phyloP scores from a whole-genome alignment of 2,888 invertebrate genomes.

The Cryptus armator region DNA sequence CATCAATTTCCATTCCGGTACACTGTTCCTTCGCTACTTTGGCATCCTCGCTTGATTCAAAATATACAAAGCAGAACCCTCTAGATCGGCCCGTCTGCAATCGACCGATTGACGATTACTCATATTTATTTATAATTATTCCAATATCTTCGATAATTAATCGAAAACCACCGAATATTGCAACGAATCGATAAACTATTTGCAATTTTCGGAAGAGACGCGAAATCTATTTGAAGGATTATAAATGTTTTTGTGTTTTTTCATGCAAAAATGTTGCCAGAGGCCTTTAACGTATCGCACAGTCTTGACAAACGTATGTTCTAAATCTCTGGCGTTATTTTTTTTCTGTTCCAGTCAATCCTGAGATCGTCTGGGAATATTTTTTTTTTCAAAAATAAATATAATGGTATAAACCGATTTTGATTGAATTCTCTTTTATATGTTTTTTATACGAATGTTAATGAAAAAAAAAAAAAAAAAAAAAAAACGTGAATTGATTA shows the following conservation, averaged over 20 bases:
- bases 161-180: conserved; percentile 56
- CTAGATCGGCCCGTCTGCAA: conserved; percentile 95
- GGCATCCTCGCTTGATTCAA: conserved; percentile 94
- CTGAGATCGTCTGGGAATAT: conserved; percentile 55
- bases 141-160: background rate
- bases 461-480: too few relatives aligned
- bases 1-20: conserved; percentile 97
- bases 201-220: background rate
- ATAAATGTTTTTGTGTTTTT: conserved; percentile 3
- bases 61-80: conserved; percentile 99
- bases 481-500: too few relatives aligned
- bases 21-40: conserved; percentile 97
- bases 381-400: background rate
- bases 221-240: background rate
- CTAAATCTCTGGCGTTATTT: conserved; percentile 81
- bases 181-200: background rate
- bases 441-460: background rate
- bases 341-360: conserved; percentile 65
- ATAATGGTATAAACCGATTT: background rate
- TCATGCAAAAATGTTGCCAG: conserved; percentile 78
- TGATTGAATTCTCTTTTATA: background rate
- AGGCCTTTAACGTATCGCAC: conserved; percentile 82
- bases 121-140: conserved; percentile 18
- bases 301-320: conserved; percentile 78
- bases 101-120: conserved; percentile 62